Percentiles rank a stretch among this genome's conserved stretches.
Evolutionary conservation across 2,113 vertebrate species (phyloP).

Genomic region (Brienomyrus brachyistius): DNA sequence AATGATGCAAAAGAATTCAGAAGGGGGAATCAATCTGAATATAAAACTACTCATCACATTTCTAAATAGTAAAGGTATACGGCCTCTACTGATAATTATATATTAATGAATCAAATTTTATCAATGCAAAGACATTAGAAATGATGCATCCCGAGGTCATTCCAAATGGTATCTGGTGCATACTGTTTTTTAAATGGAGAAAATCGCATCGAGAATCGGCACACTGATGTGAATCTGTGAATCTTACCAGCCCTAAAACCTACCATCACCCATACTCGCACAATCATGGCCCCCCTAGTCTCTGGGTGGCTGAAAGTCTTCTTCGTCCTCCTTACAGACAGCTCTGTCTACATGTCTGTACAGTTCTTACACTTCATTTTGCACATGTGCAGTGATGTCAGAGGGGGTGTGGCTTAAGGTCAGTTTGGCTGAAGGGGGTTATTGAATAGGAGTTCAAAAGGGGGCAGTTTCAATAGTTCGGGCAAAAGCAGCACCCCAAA

Average conservation of each 20-base stretch:
- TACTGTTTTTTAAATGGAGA: background rate
- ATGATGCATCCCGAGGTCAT: background rate
- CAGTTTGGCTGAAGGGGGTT: background rate
- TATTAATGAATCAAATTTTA: background rate
- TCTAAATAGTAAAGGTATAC: background rate
- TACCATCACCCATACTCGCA: background rate
- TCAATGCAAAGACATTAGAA: background rate
- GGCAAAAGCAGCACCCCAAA: background rate
- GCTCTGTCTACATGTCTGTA: background rate
- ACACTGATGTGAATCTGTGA: background rate
- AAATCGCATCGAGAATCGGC: background rate
- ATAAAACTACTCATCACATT: background rate
- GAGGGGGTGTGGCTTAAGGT: background rate
- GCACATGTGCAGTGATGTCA: background rate
- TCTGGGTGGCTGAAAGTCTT: background rate
- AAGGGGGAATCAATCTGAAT: background rate
- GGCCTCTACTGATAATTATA: background rate
- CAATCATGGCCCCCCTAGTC: background rate
- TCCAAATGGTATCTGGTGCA: background rate
- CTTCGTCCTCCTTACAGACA: background rate
- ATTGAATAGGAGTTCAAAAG: background rate
- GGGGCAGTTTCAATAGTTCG: background rate
- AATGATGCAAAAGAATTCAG: background rate
- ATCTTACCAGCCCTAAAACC: background rate
- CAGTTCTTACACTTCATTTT: background rate